Percentiles rank a stretch among this genome's conserved stretches.
phyloP scores from a whole-genome alignment of 2,888 invertebrate species.

The Sinotaia quadrata region DNA sequence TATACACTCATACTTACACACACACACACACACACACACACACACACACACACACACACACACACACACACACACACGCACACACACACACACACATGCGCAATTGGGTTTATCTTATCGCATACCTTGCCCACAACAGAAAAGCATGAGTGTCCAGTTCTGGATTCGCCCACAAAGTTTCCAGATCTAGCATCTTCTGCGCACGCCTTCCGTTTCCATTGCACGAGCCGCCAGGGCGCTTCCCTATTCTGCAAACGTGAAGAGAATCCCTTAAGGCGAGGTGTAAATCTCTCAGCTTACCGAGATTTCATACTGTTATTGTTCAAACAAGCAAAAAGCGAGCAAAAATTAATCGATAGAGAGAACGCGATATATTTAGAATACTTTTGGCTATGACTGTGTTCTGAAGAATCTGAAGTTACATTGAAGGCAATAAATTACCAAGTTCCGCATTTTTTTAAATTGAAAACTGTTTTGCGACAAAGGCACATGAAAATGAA shows the following conservation, averaged over 20 bases:
- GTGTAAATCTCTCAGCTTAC: not conserved
- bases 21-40: conserved; percentile 8
- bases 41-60: not conserved
- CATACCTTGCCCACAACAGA: conserved; percentile 38
- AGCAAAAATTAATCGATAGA: no score
- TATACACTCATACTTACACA: not conserved
- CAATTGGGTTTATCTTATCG: not conserved
- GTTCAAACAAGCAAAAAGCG: no score
- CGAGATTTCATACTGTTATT: not conserved
- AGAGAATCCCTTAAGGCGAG: not conserved
- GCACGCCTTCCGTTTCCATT: not conserved
- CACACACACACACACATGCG: not conserved
- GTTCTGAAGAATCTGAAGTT: no score
- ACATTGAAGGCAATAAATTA: no score
- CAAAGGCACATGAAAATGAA: no score
- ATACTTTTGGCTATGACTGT: no score
- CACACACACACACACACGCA: not conserved
- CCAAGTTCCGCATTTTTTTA: no score
- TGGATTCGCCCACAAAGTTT: conserved; percentile 30
- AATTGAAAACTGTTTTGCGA: no score
- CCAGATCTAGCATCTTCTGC: conserved; percentile 19
- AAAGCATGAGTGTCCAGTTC: conserved; percentile 37
- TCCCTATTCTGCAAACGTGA: not conserved
- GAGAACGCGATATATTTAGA: no score
- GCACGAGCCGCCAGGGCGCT: conserved; percentile 7